Evolutionary conservation across 2,888 invertebrate species (phyloP), one percentile per base, ranked within the genome.

Genomic region (Bombyx huttoni): DNA sequence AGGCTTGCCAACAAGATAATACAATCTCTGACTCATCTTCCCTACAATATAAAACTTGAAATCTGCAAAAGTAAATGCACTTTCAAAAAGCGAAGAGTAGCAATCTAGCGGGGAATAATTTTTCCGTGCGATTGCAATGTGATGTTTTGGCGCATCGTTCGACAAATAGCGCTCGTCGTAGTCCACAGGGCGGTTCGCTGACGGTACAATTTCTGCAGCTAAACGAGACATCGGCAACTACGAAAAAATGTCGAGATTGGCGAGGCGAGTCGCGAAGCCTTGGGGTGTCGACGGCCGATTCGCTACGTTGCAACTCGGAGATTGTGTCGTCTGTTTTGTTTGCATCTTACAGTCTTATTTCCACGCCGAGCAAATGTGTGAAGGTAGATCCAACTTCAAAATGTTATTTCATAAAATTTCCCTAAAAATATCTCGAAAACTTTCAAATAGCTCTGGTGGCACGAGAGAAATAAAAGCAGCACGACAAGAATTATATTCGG

Each of bases 121-220:
- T 83, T 85, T 85, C 81, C 76, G 78, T 78, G 70, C 76, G 80
- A 86, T 85, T 82, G 80, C 81, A 73, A 79, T 76, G 83, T 75
- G 68, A 83, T 87, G 81, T 85, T 87, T 86, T 83, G 86, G 86
- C 85, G 86, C 86, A 83, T 76, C 81, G 83, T 79, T 85, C 83
- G 77, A 79, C 81, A 84, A 85, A 86, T 82, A 81, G 73, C 68
- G 73, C 68, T 65, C 75, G 73, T 76, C 78, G 81, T 75, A 81
- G 80, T 80, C 81, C 75, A 80, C 81, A 81, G 75, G 76, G 78
- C 72, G 72, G 75, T 68, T 64, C 63, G 85, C 87, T 85, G 83
- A 84, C 78, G 73, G 62, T 71, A 74, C 81, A 81, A 81, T 84
- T 78, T 81, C 75, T 71, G 65, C 70, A 73, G 67, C 70, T 65